Base-by-base conservation (phyloP, 1,140 invertebrate genomes). In the Procambarus virginalis region DNA sequence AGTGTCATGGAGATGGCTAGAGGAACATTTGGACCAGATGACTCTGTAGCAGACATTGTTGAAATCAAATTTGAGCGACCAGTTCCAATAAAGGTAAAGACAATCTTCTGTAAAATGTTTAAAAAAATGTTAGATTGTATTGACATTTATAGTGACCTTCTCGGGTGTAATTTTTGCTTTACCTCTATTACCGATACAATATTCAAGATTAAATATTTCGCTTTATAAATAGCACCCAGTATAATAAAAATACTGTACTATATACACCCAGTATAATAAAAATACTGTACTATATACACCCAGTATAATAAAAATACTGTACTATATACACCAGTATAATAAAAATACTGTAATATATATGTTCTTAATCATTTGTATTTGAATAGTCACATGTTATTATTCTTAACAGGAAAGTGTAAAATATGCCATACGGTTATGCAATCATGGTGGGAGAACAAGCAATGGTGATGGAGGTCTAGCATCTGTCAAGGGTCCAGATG, bases 41-140 rank as follows among this genome's bases (percentile, higher is more conserved):
- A 97, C 93, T 97, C 96, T 93, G 94, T 96, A 48, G 97, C 97
- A 92, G 95, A 95, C 91, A 96, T 98, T 89, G 96, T 96, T 1
- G 97, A 99, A 94, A 95, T 99, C 3, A 98, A 98, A 94, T 99
- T 99, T 94, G 97, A 98, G 87, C 96, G 96, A 93, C 96, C 97
- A 6, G 95, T 99, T 49, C 95, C 96, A 34, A 96, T 99, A 60
- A 98, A 98, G 94, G 96, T 97, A 93, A 93, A 1, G 34, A 10
- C 0, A 34, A 73, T 10, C 8, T 22, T 73, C 49, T 49, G 76
- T 49, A 49, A 48, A 49, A 14, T 77, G 20, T 45, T 17, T n/a
- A 22, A 22, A 3, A 34, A 45, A 5, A 45, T 77, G 6, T 3
- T n/a, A 77, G 48, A 46, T 49, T 77, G 12, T 14, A 45, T n/a